Evolutionary conservation across 2,797 vertebrate genomes (phyloP).

Genomic region (Melanogrammus aeglefinus): DNA sequence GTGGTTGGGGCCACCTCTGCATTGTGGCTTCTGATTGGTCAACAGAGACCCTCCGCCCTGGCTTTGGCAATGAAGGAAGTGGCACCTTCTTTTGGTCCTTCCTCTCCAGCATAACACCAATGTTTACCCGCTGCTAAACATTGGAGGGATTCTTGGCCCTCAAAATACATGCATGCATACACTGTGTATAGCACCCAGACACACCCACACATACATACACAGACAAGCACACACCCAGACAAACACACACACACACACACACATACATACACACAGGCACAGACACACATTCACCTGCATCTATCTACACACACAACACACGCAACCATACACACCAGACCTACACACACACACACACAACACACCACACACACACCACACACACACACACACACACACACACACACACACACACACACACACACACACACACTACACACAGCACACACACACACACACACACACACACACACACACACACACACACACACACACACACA

Average conservation of each 20-base stretch:
- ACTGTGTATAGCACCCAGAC: neutral
- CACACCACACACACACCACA: too few relatives aligned
- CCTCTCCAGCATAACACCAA: slow-evolving; percentile 41
- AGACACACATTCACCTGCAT: too few relatives aligned
- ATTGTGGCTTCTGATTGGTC: slow-evolving; percentile 39
- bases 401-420: too few relatives aligned
- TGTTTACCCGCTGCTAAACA: slow-evolving; percentile 44
- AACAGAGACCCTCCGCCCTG: neutral
- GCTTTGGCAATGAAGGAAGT: neutral
- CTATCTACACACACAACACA: neutral
- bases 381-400: too few relatives aligned
- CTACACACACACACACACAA: neutral
- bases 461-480: too few relatives aligned
- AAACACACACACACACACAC: too few relatives aligned
- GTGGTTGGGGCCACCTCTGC: neutral
- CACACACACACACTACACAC: too few relatives aligned
- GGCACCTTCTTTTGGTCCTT: neutral
- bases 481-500: too few relatives aligned
- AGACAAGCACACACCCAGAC: too few relatives aligned
- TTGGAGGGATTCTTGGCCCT: slow-evolving; percentile 2
- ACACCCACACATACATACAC: too few relatives aligned
- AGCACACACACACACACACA: too few relatives aligned
- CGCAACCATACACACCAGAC: neutral
- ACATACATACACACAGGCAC: too few relatives aligned
- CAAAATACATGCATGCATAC: neutral